A percentile compares a stretch with the other conserved stretches of the same genome.
Conservation (phyloP, 2,888 invertebrate genomes). For the Eilema depressum region DNA sequence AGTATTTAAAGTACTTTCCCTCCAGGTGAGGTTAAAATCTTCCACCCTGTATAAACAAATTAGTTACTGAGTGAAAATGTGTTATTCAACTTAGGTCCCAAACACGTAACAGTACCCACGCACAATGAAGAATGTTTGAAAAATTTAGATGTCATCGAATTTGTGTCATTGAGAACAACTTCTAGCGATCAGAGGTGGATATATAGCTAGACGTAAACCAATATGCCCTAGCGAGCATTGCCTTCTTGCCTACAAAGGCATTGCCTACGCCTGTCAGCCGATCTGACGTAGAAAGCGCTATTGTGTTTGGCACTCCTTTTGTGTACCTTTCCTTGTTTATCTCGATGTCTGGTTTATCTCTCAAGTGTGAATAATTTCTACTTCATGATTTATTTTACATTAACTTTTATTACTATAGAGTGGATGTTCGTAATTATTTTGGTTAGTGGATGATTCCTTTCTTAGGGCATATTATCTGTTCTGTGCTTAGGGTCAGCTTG, state of each 20-base stretch:
- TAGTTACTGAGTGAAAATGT: not conserved
- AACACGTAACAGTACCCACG: not conserved
- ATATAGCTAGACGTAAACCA: constrained; percentile 53
- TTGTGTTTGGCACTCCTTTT: constrained; percentile 73
- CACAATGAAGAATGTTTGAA: constrained; percentile 7
- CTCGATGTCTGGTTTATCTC: constrained; percentile 55
- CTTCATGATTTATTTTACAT: constrained; percentile 40
- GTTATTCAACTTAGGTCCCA: not conserved
- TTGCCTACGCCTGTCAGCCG: constrained; percentile 66
- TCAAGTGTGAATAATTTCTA: constrained; percentile 48
- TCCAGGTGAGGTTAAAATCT: too few species aligned
- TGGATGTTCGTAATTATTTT: not conserved
- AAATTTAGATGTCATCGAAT: constrained; percentile 24
- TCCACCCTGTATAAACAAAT: too few species aligned
- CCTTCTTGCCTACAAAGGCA: constrained; percentile 73
- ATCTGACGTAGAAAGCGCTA: constrained; percentile 63
- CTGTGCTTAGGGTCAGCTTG: too few species aligned
- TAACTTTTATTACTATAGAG: constrained; percentile 18
- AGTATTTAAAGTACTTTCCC: too few species aligned
- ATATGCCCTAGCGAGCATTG: constrained; percentile 53
- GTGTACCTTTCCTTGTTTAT: constrained; percentile 59
- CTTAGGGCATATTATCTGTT: too few species aligned
- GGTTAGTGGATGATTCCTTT: not conserved
- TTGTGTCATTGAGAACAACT: constrained; percentile 27
- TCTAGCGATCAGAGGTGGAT: constrained; percentile 36